A percentile compares a stretch with the other conserved stretches of the same genome.
Conservation (phyloP, 2,888 invertebrate species). For the Alcis repandata region DNA sequence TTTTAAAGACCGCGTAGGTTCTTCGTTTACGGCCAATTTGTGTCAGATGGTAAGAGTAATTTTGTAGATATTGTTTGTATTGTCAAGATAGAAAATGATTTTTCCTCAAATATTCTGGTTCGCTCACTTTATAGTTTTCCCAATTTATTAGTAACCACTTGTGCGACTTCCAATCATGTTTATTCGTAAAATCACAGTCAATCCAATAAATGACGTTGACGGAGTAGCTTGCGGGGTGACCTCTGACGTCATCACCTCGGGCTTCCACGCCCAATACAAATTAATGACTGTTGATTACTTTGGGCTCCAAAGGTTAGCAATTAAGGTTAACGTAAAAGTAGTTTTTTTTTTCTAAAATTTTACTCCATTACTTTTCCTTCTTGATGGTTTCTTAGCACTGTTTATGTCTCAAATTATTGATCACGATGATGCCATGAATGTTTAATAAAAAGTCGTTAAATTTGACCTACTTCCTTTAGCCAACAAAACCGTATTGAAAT, state of each 20-base stretch:
- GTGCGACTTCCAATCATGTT: constrained; percentile 22
- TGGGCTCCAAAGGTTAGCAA: constrained; percentile 53
- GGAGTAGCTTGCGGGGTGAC: constrained; percentile 23
- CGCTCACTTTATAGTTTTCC: neutral
- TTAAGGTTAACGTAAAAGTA: constrained; percentile 35
- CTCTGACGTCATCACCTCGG: constrained; percentile 39
- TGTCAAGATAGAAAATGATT: neutral
- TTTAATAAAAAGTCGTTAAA: constrained; percentile 31
- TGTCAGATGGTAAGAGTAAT: too few species aligned
- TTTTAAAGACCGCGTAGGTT: neutral
- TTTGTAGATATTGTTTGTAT: neutral
- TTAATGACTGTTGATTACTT: constrained; percentile 51
- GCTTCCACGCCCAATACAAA: constrained; percentile 46
- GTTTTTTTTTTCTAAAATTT: constrained; percentile 20
- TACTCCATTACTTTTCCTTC: constrained; percentile 7
- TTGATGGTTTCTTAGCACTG: neutral
- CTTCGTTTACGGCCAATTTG: too few species aligned
- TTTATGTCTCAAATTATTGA: constrained; percentile 32
- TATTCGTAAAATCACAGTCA: constrained; percentile 41
- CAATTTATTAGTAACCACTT: neutral
- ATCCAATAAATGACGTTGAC: constrained; percentile 38
- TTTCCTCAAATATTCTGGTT: neutral
- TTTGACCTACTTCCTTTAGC: constrained; percentile 34
- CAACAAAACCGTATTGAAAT: constrained; percentile 21
- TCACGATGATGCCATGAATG: constrained; percentile 29